A percentile compares a stretch with the other conserved stretches of the same genome.
phyloP scores from a whole-genome alignment of 2,888 invertebrate species.

The Amphipyra tragopoginis region DNA sequence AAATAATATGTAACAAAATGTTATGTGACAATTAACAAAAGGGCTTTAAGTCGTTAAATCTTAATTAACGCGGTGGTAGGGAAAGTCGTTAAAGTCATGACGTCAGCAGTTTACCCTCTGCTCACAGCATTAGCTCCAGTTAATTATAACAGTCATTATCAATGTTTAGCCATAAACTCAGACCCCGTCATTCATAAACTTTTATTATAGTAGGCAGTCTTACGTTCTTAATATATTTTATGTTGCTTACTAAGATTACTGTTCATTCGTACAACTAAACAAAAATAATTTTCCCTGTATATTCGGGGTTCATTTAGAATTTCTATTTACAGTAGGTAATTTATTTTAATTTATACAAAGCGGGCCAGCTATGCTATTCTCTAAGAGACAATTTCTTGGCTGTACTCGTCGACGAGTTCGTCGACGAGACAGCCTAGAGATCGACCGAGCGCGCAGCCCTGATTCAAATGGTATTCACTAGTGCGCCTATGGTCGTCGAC shows the following conservation, averaged over 20 bases:
- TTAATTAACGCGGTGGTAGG: conserved; percentile 75
- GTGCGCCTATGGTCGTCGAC: too few species aligned
- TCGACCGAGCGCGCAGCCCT: too few species aligned
- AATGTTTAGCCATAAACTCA: conserved; percentile 58
- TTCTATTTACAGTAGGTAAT: conserved; percentile 33
- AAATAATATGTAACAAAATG: conserved; percentile 66
- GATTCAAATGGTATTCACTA: too few species aligned
- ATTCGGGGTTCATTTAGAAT: conserved; percentile 28
- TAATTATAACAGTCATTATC: conserved; percentile 66
- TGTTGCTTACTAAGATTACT: conserved; percentile 44
- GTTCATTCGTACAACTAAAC: conserved; percentile 31
- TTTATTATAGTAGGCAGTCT: conserved; percentile 41
- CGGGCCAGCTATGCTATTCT: too few species aligned
- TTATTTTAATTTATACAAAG: conserved; percentile 50
- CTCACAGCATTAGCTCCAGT: conserved; percentile 55
- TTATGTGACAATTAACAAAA: conserved; percentile 73
- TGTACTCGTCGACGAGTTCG: too few species aligned
- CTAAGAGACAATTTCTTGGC: too few species aligned
- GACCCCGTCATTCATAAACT: conserved; percentile 54
- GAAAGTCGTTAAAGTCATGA: conserved; percentile 71
- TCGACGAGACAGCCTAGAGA: too few species aligned
- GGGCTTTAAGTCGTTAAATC: conserved; percentile 76
- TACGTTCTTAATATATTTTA: conserved; percentile 46
- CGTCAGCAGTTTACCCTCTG: conserved; percentile 65
- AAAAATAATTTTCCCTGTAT: conserved; percentile 35